Base-by-base conservation (phyloP, 2,797 vertebrate genomes). In the Sebastes diaconus region DNA sequence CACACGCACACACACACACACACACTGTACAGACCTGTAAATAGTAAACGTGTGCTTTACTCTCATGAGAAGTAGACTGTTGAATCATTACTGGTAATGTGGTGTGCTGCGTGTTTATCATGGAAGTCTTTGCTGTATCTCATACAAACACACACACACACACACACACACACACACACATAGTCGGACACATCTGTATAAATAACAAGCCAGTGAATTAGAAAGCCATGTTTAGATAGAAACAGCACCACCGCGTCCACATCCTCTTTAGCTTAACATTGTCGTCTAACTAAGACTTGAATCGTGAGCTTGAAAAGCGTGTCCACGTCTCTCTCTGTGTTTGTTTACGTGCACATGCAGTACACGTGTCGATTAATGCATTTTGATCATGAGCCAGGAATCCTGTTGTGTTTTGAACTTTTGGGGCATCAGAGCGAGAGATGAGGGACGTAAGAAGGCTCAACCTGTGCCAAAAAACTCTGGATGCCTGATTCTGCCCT, bases 21-120 rank as follows among this genome's bases (percentile, higher is more conserved):
- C 84, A 81, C 54, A 25, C 76, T 94, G 94, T 94, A 95, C 83
- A 94, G 88, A 92, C 32, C 80, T 95, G 94, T 95, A 95, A 93
- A 95, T 94, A 95, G 75, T 80, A 71, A 89, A 87, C 57, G 67
- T 88, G 85, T 84, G 88, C 88, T 94, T 90, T 88, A 89, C 84
- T 92, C 79, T 81, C 73, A 90, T 88, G 36, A 92, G 79, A 82
- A 84, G 74, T 84, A 78, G 88, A 88, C 84, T 84, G 79, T 91
- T 73, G 76, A 88, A 89, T 92, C 90, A 83, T 91, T 87, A 78
- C 90, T 92, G 92, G 86, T 93, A 78, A 91, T 52, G 90, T 94
- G 87, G 77, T 85, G 89, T 92, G 84, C 77, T 89, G 86, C 73
- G 85, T 93, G 86, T 92, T 79, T 79, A 77, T 91, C 80, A 89